These are phyloP conservation scores for Coelopa pilipes DNA, from an alignment of 2,888 invertebrate genomes.

Conservation along the genomic window DNA sequence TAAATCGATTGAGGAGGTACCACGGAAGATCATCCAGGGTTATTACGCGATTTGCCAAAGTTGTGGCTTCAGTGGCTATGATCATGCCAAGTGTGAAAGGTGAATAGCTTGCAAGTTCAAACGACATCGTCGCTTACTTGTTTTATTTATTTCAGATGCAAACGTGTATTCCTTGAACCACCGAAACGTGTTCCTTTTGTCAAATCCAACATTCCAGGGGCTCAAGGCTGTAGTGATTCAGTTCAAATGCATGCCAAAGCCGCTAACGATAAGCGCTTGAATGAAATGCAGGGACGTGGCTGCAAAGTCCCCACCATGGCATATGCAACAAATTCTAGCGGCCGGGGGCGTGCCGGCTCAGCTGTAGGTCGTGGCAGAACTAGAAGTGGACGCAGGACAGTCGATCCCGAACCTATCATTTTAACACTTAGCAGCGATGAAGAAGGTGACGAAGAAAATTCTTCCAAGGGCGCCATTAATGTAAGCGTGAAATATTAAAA, in stretches of 20 bases:
- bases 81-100: slow-evolving; percentile 80
- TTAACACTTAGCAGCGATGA: slow-evolving; percentile 79
- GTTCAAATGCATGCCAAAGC: slow-evolving; percentile 40
- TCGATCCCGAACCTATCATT: slow-evolving; percentile 76
- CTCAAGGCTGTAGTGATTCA: slow-evolving; percentile 37
- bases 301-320: slow-evolving; percentile 33
- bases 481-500: slow-evolving; percentile 47
- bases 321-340: slow-evolving; percentile 40
- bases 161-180: slow-evolving; percentile 77
- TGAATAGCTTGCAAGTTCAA: slow-evolving; percentile 2
- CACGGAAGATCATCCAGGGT: slow-evolving; percentile 74
- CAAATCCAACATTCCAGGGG: slow-evolving; percentile 47
- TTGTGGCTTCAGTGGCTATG: slow-evolving; percentile 83
- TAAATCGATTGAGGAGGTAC: slow-evolving; percentile 68
- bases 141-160: slow-evolving; percentile 69
- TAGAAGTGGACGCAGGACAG: slow-evolving; percentile 66
- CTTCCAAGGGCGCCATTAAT: slow-evolving; percentile 51
- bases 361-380: slow-evolving; percentile 62
- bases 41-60: slow-evolving; percentile 81
- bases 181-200: slow-evolving; percentile 70
- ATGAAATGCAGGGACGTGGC: slow-evolving; percentile 28
- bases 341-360: slow-evolving; percentile 51
- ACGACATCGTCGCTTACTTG: background rate
- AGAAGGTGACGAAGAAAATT: slow-evolving; percentile 68
- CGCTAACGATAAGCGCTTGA: slow-evolving; percentile 55